Percentiles rank a stretch among this genome's conserved stretches.
These are phyloP conservation scores for Spinus olivaceus DNA, from an alignment of 2,797 vertebrate species.

Conservation along the genomic window DNA sequence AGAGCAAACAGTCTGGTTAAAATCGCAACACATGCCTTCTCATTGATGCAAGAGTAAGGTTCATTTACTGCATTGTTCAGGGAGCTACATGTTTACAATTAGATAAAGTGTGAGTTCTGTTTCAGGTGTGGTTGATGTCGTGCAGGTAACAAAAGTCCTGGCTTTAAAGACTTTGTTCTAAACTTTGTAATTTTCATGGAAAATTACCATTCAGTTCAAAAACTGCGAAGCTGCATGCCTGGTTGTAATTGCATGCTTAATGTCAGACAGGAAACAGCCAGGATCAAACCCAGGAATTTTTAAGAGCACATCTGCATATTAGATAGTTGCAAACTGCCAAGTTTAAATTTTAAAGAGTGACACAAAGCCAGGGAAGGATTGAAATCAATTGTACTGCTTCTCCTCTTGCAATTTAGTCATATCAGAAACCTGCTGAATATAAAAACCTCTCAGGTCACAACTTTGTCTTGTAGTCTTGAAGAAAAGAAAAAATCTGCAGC, in stretches of 20 bases:
- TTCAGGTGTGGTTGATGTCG: background rate
- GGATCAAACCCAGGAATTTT: conserved; percentile 51
- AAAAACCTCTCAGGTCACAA: background rate
- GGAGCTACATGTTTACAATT: background rate
- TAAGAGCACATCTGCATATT: conserved; percentile 41
- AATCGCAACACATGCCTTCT: background rate
- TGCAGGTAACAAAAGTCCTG: background rate
- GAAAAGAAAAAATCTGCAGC: background rate
- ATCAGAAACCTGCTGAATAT: background rate
- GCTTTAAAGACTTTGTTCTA: background rate
- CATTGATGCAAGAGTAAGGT: background rate
- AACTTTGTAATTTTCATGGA: background rate
- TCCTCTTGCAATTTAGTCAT: background rate
- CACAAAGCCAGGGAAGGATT: background rate
- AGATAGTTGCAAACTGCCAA: background rate
- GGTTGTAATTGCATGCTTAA: background rate
- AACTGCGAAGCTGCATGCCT: background rate
- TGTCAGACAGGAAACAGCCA: background rate
- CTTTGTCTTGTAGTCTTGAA: background rate
- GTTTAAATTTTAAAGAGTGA: background rate
- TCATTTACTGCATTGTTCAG: background rate
- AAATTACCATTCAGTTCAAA: background rate
- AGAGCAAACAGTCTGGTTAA: background rate
- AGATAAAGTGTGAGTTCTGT: background rate
- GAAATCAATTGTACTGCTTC: background rate